Base-by-base conservation (phyloP, 2,113 vertebrate genomes). In the Planiliza haematocheilus region DNA sequence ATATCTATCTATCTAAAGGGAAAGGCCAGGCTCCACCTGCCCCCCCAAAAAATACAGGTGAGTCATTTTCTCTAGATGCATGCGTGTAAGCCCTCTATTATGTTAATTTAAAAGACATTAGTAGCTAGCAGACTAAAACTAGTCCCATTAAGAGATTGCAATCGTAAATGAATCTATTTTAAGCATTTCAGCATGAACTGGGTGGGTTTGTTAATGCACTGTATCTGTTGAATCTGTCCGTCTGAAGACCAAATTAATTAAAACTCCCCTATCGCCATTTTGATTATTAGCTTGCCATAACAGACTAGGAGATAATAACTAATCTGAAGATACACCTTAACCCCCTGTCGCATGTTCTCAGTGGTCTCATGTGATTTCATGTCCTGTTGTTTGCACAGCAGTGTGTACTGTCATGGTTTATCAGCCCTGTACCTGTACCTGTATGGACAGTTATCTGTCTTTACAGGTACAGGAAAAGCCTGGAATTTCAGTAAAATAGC, bases 1-100 rank as follows among this genome's bases (percentile, higher is more conserved):
- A 60, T 70, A 17, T 18, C 38, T 20, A 10, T 58, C 38, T 18
- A 12, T 56, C 1, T 21, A 4, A 12, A 49, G 34, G 37, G 49
- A 13, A 70, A 66, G 14, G 17, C 56, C 10, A 12, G 10, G 10
- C 30, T 78, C 14, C 84, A 82, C 69, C 87, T 86, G 84, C 74
- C 18, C 37, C 18, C 37, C 41, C n/a, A 66, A 71, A 16, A 24
- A 39, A 50, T 9, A 81, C 80, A 91, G 89, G 90, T 90, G 77
- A 91, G 85, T 80, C 77, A 10, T 17, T 53, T 18, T 61, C 9
- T 37, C 36, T 20, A 17, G 34, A 21, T 6, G 7, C 21, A 52
- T 11, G 14, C 17, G 3, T 59, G 64, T 74, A 50, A 63, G 16
- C 7, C 7, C 7, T 51, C 24, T 1, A 17, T 30, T 30, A 30